phyloP scores from a whole-genome alignment of 1,140 invertebrate genomes.

The Contarinia nasturtii region DNA sequence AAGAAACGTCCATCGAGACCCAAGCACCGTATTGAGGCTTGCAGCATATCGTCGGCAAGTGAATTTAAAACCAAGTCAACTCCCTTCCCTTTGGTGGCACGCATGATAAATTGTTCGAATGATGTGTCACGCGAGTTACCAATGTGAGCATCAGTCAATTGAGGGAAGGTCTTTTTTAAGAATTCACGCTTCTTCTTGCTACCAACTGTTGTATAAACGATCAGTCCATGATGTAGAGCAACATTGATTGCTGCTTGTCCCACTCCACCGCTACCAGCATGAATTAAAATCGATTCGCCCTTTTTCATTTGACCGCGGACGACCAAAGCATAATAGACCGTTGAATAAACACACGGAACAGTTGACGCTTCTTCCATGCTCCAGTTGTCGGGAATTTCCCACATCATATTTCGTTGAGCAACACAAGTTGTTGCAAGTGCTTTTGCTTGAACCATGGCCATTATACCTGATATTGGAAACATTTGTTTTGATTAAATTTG shows the following conservation, averaged over 20 bases:
- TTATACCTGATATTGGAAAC: slow-evolving; percentile 32
- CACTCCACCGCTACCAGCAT: slow-evolving; percentile 89
- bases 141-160: slow-evolving; percentile 63
- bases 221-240: slow-evolving; percentile 67
- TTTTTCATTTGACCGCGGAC: slow-evolving; percentile 64
- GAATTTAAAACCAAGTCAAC: slow-evolving; percentile 91
- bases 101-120: slow-evolving; percentile 75
- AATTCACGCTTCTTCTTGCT: slow-evolving; percentile 75
- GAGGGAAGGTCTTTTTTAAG: slow-evolving; percentile 71
- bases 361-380: slow-evolving; percentile 80
- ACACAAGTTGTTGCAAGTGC: slow-evolving; percentile 77
- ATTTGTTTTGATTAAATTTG: too few relatives aligned
- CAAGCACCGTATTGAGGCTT: slow-evolving; percentile 78
- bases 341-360: slow-evolving; percentile 86
- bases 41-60: slow-evolving; percentile 78
- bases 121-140: slow-evolving; percentile 80
- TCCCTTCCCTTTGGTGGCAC: slow-evolving; percentile 59
- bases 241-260: slow-evolving; percentile 90
- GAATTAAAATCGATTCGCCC: slow-evolving; percentile 78
- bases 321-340: slow-evolving; percentile 76
- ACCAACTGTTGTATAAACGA: slow-evolving; percentile 74
- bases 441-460: slow-evolving; percentile 84
- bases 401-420: slow-evolving; percentile 68
- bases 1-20: slow-evolving; percentile 81
- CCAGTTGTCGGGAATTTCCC: slow-evolving; percentile 80